Evolutionary conservation across 2,113 vertebrate species (phyloP), one percentile per base, ranked within the genome.

Genomic region (Tupaia tana): DNA sequence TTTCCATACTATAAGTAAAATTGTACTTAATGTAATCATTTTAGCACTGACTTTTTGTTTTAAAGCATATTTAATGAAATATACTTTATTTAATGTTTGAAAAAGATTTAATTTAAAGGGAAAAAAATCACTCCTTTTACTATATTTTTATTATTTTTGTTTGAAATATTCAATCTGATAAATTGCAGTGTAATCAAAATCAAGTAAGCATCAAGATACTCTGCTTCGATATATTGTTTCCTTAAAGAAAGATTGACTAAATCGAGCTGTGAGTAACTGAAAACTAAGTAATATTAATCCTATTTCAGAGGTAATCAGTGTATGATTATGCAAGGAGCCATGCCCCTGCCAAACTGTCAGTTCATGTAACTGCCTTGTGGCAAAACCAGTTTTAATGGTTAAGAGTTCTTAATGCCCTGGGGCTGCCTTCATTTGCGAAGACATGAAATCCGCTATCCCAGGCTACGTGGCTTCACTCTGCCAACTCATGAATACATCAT

Each of bases 261-360:
- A 95, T 80, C 58, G 8, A 56, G 86, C n/a, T 27, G 56, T 84
- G 2, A 8, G 52, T 73, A 82, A 64, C 54, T 85, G 56, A 78
- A 87, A 89, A 91, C 94, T 96, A 78, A 66, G 94, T 3, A 74
- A 66, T 43, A 31, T 85, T 96, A 97, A 97, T 94, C 89, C 97
- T 85, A 96, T 97, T 98, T 98, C 97, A 93, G 96, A 86, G 74
- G 87, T 87, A 92, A 95, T 97, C 96, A 97, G 19, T 79, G 88
- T 54, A 93, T 93, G 95, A 92, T 87, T 91, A 74, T 80, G 92
- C 90, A 97, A 87, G 96, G 79, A 96, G n/a, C 96, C 52, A 24
- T 79, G 74, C 81, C 59, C 95, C 95, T 97, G 95, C 97, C 98
- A 97, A 95, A 86, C 96, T 98, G 98, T 97, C 97, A 96, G 94